phyloP scores from a whole-genome alignment of 2,888 invertebrate genomes.

The Ditylenchus weischeri region DNA sequence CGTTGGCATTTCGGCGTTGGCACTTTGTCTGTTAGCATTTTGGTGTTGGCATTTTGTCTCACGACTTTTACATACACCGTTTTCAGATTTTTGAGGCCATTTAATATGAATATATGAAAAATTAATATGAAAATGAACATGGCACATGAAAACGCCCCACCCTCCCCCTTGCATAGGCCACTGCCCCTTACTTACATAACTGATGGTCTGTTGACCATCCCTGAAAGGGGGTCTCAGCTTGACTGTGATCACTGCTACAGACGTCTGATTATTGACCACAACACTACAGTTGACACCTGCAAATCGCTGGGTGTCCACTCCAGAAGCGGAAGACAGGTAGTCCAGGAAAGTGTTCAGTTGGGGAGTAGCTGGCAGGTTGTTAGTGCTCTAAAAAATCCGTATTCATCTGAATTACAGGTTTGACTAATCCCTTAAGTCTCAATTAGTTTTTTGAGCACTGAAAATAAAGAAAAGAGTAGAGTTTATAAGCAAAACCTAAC shows the following conservation, averaged over 20 bases:
- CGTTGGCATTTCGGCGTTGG: no score
- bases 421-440: no score
- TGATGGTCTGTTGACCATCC: slow-evolving; percentile 34
- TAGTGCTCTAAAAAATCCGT: slow-evolving; percentile 17
- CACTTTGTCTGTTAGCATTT: no score
- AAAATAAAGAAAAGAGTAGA: background rate
- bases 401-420: no score
- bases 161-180: no score
- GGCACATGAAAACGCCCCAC: no score
- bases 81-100: no score
- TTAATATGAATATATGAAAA: no score
- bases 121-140: no score
- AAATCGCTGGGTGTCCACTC: slow-evolving; percentile 21
- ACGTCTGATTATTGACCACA: background rate
- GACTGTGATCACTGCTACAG: slow-evolving; percentile 24
- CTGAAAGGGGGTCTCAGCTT: slow-evolving; percentile 42
- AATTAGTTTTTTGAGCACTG: slow-evolving; percentile 5
- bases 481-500: background rate
- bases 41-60: no score
- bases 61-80: no score
- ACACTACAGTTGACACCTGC: slow-evolving; percentile 9
- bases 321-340: slow-evolving; percentile 22
- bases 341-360: slow-evolving; percentile 14
- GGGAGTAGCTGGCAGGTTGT: background rate
- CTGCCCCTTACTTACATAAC: slow-evolving; percentile 39